Percentiles rank a stretch among this genome's conserved stretches.
Conservation (phyloP, 2,113 vertebrate species). For the Nannobrachium achirus region DNA sequence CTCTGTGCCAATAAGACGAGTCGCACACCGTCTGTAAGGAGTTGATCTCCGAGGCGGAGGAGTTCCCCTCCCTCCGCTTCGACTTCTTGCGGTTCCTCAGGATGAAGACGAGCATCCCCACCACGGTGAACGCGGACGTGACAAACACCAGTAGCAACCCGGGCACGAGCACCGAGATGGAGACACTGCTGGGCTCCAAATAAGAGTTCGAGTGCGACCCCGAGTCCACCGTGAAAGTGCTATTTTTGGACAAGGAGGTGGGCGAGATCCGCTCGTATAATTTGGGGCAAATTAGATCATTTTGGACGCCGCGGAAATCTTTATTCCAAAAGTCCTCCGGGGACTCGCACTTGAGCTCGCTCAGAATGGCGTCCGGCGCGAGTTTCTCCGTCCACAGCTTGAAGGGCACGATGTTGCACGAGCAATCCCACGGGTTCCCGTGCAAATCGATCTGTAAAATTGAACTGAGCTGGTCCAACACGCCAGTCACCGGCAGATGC, state of each 20-base stretch:
- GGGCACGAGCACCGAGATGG: conserved; percentile 97
- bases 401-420: conserved; percentile 96
- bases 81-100: conserved; percentile 94
- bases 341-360: conserved; percentile 96
- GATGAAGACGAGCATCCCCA: conserved; percentile 98
- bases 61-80: conserved; percentile 97
- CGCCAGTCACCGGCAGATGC: conserved; percentile 89
- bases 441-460: conserved; percentile 98
- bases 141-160: conserved; percentile 96
- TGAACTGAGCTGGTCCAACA: conserved; percentile 94
- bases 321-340: conserved; percentile 95
- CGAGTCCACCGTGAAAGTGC: conserved; percentile 88
- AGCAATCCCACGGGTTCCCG: conserved; percentile 98
- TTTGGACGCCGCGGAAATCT: conserved; percentile 91
- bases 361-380: conserved; percentile 92
- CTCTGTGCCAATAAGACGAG: conserved; percentile 99
- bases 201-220: conserved; percentile 94
- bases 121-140: conserved; percentile 97
- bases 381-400: conserved; percentile 97
- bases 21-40: conserved; percentile 98
- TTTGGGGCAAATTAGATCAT: conserved; percentile 92
- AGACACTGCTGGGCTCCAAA: conserved; percentile 95
- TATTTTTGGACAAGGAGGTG: conserved; percentile 90
- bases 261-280: conserved; percentile 85
- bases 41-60: conserved; percentile 97